Evolutionary conservation across 92 coral and sea anemone genomes (phyloP).

Genomic region (Umimayanthus kanabou): DNA sequence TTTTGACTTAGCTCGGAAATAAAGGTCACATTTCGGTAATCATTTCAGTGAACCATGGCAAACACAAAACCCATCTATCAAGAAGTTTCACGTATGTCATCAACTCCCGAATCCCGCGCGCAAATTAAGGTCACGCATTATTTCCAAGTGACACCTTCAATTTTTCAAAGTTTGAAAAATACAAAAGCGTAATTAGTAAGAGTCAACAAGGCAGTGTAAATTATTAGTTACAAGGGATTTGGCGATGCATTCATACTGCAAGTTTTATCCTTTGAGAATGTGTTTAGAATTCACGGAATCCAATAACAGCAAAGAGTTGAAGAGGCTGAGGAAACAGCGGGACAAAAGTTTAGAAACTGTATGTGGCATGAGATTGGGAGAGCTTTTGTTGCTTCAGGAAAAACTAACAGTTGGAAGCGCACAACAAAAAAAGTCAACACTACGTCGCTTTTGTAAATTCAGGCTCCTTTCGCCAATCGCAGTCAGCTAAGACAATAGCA

Average conservation of each 20-base stretch:
- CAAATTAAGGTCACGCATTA: conserved; percentile 34
- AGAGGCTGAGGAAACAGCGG: not conserved
- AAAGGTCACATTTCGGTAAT: conserved; percentile 30
- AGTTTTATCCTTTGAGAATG: conserved; percentile 29
- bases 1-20: conserved; percentile 23
- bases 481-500: conserved; percentile 48
- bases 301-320: conserved; percentile 25
- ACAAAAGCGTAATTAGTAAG: conserved; percentile 47
- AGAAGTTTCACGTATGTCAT: conserved; percentile 25
- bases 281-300: conserved; percentile 41
- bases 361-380: conserved; percentile 58
- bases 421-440: conserved; percentile 61
- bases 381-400: conserved; percentile 75
- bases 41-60: conserved; percentile 25
- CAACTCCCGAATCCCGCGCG: conserved; percentile 18
- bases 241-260: conserved; percentile 28
- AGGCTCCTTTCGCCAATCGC: conserved; percentile 56
- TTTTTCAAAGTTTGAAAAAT: conserved; percentile 11
- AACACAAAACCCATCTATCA: conserved; percentile 4
- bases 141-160: conserved; percentile 34
- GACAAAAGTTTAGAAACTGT: conserved; percentile 34
- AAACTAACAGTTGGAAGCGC: conserved; percentile 64
- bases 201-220: conserved; percentile 65
- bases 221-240: conserved; percentile 49
- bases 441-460: conserved; percentile 50